Percentiles rank a stretch among this genome's conserved stretches.
These are phyloP conservation scores for Carcharodon carcharias DNA, from an alignment of 2,797 vertebrate genomes.

Conservation along the genomic window DNA sequence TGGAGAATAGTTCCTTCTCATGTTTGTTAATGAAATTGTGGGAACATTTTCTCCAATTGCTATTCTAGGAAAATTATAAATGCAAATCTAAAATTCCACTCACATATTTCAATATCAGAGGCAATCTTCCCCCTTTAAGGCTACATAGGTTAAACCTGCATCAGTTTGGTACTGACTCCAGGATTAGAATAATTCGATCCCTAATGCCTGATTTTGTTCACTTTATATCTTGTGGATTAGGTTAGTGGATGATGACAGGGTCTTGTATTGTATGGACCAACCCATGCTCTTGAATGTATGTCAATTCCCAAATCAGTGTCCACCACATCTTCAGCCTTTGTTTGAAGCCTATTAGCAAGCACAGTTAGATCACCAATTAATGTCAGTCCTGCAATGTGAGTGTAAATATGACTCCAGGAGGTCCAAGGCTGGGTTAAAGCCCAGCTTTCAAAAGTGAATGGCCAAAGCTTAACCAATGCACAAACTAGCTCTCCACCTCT, in stretches of 20 bases:
- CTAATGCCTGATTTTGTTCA: neutral
- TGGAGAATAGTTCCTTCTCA: neutral
- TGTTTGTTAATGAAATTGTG: neutral
- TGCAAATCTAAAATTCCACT: neutral
- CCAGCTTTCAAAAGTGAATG: neutral
- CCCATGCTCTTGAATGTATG: neutral
- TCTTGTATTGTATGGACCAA: neutral
- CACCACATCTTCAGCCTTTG: neutral
- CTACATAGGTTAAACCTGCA: neutral
- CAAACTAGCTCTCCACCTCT: neutral
- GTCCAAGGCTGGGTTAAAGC: neutral
- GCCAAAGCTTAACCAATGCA: neutral
- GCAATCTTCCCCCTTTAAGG: neutral
- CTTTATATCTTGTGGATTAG: neutral
- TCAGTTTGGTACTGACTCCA: neutral
- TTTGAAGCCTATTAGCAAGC: neutral
- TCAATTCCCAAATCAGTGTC: neutral
- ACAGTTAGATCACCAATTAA: neutral
- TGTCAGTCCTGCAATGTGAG: neutral
- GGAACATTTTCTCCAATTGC: neutral
- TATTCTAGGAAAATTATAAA: neutral
- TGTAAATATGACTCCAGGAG: neutral
- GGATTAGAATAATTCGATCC: neutral
- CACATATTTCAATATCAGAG: neutral
- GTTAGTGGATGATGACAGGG: neutral